Conservation (phyloP, 2,113 vertebrate genomes). For the Nibea albiflora region DNA sequence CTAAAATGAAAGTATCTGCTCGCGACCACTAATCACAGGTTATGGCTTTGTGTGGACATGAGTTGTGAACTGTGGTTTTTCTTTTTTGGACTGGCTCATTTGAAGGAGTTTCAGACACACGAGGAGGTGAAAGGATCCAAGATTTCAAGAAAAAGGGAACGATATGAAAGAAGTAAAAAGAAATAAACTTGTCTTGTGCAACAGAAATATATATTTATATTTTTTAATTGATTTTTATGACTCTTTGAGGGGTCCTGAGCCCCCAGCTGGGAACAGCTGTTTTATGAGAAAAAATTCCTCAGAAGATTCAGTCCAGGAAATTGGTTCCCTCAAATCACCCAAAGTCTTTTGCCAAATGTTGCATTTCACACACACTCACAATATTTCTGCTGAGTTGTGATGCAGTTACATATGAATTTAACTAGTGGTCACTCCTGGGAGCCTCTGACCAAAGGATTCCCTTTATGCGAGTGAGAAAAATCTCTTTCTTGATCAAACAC, state of each 20-base stretch:
- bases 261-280: background rate
- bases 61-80: background rate
- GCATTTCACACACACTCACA: background rate
- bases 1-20: background rate
- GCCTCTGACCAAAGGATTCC: background rate
- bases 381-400: background rate
- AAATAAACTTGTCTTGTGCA: background rate
- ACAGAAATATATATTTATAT: background rate
- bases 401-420: background rate
- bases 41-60: background rate
- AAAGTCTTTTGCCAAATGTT: background rate
- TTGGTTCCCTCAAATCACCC: background rate
- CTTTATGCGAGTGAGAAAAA: background rate
- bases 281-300: background rate
- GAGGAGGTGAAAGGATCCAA: background rate
- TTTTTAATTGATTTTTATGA: background rate
- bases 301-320: background rate
- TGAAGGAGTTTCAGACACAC: background rate
- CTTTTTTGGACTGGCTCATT: background rate
- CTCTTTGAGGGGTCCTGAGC: background rate
- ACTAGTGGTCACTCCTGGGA: background rate
- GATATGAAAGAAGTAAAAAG: background rate
- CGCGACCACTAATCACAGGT: background rate
- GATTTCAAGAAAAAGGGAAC: background rate
- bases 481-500: background rate